Conservation (phyloP, 2,113 vertebrate species). For the Stegostoma tigrinum region DNA sequence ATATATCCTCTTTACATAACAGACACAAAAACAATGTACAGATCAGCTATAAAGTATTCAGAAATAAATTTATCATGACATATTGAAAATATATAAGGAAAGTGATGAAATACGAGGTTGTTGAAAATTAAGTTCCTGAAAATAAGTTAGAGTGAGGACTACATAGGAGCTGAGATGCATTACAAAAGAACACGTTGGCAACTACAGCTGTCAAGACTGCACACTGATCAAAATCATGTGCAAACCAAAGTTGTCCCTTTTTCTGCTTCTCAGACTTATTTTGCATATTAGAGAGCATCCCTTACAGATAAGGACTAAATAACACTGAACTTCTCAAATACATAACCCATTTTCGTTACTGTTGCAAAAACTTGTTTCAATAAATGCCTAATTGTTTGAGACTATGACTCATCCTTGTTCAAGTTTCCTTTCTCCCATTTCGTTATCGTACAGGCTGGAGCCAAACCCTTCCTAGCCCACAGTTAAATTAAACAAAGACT, state of each 20-base stretch:
- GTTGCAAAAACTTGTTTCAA: background rate
- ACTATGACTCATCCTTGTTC: background rate
- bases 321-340: background rate
- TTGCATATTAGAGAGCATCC: background rate
- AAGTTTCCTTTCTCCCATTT: background rate
- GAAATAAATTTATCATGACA: background rate
- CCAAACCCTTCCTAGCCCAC: background rate
- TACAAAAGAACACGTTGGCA: background rate
- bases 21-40: background rate
- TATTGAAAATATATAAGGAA: background rate
- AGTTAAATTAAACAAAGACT: background rate
- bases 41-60: background rate
- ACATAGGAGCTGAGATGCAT: background rate
- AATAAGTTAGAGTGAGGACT: background rate
- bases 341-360: background rate
- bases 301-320: background rate
- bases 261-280: background rate
- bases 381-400: background rate
- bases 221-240: background rate
- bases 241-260: background rate
- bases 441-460: background rate
- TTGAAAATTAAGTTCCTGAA: background rate
- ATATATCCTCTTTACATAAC: background rate
- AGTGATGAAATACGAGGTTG: background rate
- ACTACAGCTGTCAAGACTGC: background rate